Evolutionary conservation across 2,113 vertebrate species (phyloP), one percentile per base, ranked within the genome.

Genomic region (Syngnathus typhle): DNA sequence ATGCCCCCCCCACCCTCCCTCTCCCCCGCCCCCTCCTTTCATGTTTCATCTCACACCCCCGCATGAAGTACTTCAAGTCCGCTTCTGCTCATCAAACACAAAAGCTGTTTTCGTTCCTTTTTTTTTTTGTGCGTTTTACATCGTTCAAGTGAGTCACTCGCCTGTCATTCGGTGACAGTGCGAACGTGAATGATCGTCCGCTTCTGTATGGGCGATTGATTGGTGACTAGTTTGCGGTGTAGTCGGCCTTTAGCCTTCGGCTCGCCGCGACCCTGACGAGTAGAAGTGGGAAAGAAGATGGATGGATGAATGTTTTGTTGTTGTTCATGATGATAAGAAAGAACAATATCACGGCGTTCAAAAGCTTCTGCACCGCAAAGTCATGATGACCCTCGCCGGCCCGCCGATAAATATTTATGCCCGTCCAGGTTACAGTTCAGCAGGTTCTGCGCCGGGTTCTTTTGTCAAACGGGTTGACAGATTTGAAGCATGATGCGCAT

Each of bases 401-500:
- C 71, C 73, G 60, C 74, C 61, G 68, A 84, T 88, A 79, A 82
- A 88, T 88, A 87, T 88, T 76, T 77, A 87, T 88, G 83, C 65
- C 58, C 49, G 27, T 49, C 58, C 71, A 76, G 75, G 68, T 66
- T 83, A 82, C 85, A 84, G 79, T 80, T 79, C 71, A 65, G 60
- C 73, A 73, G 67, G 60, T 83, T 81, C 66, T 71, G 66, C 65
- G 58, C 79, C 73, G 73, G 72, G 69, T 78, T 83, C 70, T 65
- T 84, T 78, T 81, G 85, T 87, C 85, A 84, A 81, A 85, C 80
- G 73, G 78, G 65, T 81, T 83, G 80, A 85, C 79, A 81, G 76
- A 69, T 64, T 73, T 78, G 73, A 62, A 73, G 73, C 78, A 79
- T 81, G 79, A 83, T 80, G 73, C 65, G 76, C 77, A 75, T 80